Evolutionary conservation across 1,140 invertebrate species (phyloP), one percentile per base, ranked within the genome.

Genomic region (Dendrolimus punctatus): DNA sequence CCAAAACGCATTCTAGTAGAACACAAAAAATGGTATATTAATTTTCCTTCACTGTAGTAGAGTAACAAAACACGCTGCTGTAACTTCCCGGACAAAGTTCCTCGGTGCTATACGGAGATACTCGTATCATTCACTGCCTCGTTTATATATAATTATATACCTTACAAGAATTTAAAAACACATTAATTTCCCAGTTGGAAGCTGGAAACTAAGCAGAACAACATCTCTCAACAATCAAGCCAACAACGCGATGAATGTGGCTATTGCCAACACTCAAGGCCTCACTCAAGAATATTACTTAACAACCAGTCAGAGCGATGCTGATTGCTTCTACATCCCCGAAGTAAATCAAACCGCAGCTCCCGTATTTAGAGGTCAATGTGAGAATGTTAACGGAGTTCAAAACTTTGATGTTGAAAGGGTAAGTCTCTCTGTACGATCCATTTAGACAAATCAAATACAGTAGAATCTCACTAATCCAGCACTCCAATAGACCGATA

Each of bases 271-370:
- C 6, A 86, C 77, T 2, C 71, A 76, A 53, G 82, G 80, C 52
- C 74, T 86, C 0, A 37, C 48, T 4, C 8, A 76, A 48, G 62
- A 68, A 0, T 84, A 80, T 54, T 84, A 80, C 52, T 47, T 37
- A 23, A 6, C 45, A 0, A 78, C 72, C n/a, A 62, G 62, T 45
- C 81, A 85, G 51, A 58, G 57, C 5, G 68, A 73, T 39, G 76
- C 74, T 8, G 62, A 60, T 6, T 85, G 81, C 57, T 85, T 81
- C 64, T 85, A 83, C 36, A 58, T 84, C 40, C 80, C 78, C 1
- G 62, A 70, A 39, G 39, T 71, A 0, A 59, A 72, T 10, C 55
- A 52, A 6, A 57, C 69, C 37, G 43, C 59, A 42, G 62, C 68
- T 5, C 63, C 73, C 8, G 6, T 60, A 7, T 80, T 84, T 39